Conservation (phyloP, 2,113 vertebrate species). For the Eulemur macaco region DNA sequence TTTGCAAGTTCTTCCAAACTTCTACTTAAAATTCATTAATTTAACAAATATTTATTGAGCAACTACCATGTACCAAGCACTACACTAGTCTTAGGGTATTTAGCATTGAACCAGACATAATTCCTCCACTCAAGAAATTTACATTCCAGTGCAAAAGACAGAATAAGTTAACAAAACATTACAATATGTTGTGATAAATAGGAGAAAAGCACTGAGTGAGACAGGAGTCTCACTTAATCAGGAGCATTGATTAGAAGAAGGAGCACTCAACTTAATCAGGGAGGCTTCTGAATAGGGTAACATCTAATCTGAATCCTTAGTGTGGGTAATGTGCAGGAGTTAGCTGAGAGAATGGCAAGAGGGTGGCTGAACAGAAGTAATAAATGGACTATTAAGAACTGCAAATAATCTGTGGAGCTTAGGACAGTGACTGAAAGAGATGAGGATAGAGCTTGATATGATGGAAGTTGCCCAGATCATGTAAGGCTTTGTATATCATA, state of each 20-base stretch:
- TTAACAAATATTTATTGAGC: constrained; percentile 13
- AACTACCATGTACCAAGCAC: neutral
- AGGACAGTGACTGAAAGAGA: constrained; percentile 9
- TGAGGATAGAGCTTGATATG: neutral
- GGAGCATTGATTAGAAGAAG: neutral
- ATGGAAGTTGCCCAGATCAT: neutral
- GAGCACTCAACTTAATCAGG: neutral
- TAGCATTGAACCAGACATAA: neutral
- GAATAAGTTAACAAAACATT: neutral
- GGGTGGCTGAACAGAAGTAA: neutral
- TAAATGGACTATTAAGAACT: constrained; percentile 1
- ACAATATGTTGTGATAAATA: neutral
- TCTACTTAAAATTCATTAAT: constrained; percentile 1
- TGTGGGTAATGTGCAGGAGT: neutral
- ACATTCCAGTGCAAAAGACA: neutral
- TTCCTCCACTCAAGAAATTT: neutral
- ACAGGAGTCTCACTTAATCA: neutral
- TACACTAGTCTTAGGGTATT: neutral
- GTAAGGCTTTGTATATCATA: neutral
- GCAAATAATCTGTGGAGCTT: neutral
- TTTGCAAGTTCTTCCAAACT: neutral
- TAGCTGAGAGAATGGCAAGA: neutral
- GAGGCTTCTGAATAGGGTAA: neutral
- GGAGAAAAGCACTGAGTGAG: neutral
- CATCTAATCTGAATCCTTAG: neutral